Conservation (phyloP, 2,113 vertebrate species). For the Albula goreensis region DNA sequence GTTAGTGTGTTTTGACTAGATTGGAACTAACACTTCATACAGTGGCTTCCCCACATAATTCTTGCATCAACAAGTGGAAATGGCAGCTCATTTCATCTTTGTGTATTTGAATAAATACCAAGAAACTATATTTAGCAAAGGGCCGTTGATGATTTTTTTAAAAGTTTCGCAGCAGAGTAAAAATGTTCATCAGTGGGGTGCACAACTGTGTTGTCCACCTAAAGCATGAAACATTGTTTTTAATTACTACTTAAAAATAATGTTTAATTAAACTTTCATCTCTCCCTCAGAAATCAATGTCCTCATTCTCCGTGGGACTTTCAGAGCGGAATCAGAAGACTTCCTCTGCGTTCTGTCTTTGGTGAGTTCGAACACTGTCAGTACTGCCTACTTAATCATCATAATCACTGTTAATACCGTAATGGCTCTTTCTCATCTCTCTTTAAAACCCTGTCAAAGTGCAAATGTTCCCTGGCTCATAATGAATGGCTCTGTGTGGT, state of each 20-base stretch:
- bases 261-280: slow-evolving; percentile 19
- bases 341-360: slow-evolving; percentile 39
- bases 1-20: not conserved
- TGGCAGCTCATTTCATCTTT: not conserved
- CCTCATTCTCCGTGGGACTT: slow-evolving; percentile 50
- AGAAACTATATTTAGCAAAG: not conserved
- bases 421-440: not conserved
- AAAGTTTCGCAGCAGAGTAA: not conserved
- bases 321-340: slow-evolving; percentile 44
- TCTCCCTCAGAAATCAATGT: slow-evolving; percentile 66
- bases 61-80: not conserved
- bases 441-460: not conserved
- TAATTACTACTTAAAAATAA: slow-evolving; percentile 23
- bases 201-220: not conserved
- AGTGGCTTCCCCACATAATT: not conserved
- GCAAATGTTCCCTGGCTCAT: not conserved
- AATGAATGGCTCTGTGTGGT: not conserved
- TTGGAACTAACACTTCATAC: not conserved
- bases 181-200: not conserved
- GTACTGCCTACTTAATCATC: not conserved
- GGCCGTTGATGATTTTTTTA: not conserved
- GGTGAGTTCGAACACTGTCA: slow-evolving; percentile 48
- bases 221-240: slow-evolving; percentile 14
- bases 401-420: not conserved
- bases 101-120: not conserved